Evolutionary conservation across 1,140 invertebrate genomes (phyloP).

Genomic region (Tetramorium simillimum): DNA sequence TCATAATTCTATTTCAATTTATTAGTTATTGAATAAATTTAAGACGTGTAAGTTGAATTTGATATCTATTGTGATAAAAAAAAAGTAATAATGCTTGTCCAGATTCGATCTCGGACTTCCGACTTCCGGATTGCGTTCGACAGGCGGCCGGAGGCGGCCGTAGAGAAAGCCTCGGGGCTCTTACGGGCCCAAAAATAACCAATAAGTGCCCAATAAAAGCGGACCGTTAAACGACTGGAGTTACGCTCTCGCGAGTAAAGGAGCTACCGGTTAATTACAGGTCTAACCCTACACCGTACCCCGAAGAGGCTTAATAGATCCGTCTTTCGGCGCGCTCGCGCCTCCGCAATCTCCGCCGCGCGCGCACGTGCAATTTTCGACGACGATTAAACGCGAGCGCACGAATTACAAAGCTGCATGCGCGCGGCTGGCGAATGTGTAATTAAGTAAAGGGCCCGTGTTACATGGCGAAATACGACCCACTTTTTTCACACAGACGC

Average conservation of each 20-base stretch:
- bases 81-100: constrained; percentile 12
- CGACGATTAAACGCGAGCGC: constrained; percentile 55
- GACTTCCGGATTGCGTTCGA: constrained; percentile 74
- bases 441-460: constrained; percentile 47
- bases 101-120: constrained; percentile 69
- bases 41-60: not conserved
- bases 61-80: not conserved
- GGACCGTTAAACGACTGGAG: constrained; percentile 75
- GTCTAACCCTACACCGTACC: constrained; percentile 77
- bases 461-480: constrained; percentile 40
- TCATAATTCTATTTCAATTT: not conserved
- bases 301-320: constrained; percentile 80
- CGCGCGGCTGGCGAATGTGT: constrained; percentile 45
- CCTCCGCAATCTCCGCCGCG: constrained; percentile 57
- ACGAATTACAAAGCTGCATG: constrained; percentile 65
- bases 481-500: constrained; percentile 16
- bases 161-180: constrained; percentile 43
- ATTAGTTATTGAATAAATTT: not conserved
- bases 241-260: constrained; percentile 80
- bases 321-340: constrained; percentile 77
- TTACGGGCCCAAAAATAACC: constrained; percentile 81
- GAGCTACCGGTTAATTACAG: constrained; percentile 86
- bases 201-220: constrained; percentile 84
- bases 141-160: constrained; percentile 68
- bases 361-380: constrained; percentile 61